These are phyloP conservation scores for Phyllotreta cruciferae DNA, from an alignment of 2,888 invertebrate species.

Conservation along the genomic window DNA sequence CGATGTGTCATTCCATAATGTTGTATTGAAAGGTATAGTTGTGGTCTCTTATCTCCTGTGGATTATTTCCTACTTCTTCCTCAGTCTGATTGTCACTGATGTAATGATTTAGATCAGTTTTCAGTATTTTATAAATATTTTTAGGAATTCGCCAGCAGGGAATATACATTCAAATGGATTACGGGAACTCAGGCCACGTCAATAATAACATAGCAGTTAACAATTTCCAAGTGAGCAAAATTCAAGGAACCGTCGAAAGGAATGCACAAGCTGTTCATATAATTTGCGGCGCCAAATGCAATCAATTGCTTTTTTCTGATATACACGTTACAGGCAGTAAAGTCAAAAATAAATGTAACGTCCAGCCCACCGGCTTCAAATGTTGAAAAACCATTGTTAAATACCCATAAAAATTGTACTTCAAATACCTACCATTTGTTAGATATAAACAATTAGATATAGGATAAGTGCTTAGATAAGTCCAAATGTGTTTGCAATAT, in stretches of 20 bases:
- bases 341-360: slow-evolving; percentile 17
- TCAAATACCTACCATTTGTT: no score
- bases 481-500: no score
- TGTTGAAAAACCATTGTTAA: no score
- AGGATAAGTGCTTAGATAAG: no score
- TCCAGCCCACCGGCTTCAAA: slow-evolving; percentile 8
- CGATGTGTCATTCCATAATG: slow-evolving; percentile 18
- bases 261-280: slow-evolving; percentile 12
- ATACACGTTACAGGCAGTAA: slow-evolving; percentile 7
- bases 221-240: neutral
- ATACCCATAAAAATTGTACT: no score
- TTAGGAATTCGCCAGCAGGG: slow-evolving; percentile 19
- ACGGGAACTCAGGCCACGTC: slow-evolving; percentile 5
- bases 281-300: slow-evolving; percentile 13
- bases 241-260: slow-evolving; percentile 11
- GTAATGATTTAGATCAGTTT: neutral
- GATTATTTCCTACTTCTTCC: no score
- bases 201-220: slow-evolving; percentile 24
- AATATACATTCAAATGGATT: slow-evolving; percentile 23
- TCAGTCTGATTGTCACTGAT: neutral
- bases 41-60: neutral
- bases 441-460: no score
- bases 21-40: slow-evolving; percentile 23
- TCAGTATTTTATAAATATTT: neutral
- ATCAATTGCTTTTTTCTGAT: neutral